Percentiles rank a stretch among this genome's conserved stretches.
phyloP scores from a whole-genome alignment of 2,113 vertebrate species.

The Channa argus region DNA sequence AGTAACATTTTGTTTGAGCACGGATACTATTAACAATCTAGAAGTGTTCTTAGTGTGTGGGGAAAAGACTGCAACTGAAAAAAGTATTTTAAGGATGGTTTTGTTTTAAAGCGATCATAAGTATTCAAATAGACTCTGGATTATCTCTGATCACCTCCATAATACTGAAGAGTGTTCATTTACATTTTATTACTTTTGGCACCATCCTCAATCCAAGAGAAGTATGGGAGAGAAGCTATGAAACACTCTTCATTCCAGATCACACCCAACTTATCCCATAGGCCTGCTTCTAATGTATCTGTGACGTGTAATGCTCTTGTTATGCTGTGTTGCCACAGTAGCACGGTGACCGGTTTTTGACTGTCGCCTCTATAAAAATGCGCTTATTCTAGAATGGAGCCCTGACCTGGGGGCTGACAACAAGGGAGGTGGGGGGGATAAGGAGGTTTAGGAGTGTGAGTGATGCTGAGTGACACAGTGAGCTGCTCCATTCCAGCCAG shows the following conservation, averaged over 20 bases:
- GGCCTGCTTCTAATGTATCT: neutral
- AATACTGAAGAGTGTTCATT: neutral
- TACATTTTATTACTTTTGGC: neutral
- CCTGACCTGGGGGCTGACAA: conserved; percentile 69
- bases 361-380: conserved; percentile 14
- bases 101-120: neutral
- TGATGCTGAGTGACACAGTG: conserved; percentile 76
- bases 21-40: neutral
- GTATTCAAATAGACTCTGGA: neutral
- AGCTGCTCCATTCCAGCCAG: conserved; percentile 80
- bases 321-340: conserved; percentile 1
- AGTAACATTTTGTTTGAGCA: conserved; percentile 34
- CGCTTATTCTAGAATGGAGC: conserved; percentile 34
- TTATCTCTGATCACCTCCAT: neutral
- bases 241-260: neutral
- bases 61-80: neutral
- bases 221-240: conserved; percentile 3
- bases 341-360: conserved; percentile 4
- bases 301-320: conserved; percentile 5
- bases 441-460: conserved; percentile 74
- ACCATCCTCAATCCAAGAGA: neutral
- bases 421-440: conserved; percentile 32
- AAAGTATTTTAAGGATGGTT: conserved; percentile 1
- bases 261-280: neutral
- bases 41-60: neutral